A percentile compares a stretch with the other conserved stretches of the same genome.
Conservation (phyloP, 2,113 vertebrate genomes). For the Malurus elegans region DNA sequence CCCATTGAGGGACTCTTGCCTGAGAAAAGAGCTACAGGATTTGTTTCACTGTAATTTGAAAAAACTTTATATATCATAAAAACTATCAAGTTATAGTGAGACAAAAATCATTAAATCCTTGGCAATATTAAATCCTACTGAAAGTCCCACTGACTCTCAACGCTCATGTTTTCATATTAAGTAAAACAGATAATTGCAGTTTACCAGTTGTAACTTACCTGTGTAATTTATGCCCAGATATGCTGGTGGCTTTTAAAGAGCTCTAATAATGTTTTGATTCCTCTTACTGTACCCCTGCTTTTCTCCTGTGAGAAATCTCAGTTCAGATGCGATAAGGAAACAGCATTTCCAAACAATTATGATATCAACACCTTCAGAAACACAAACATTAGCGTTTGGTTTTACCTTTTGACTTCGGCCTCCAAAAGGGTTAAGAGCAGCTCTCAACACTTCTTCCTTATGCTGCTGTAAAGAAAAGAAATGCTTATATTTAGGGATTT, state of each 20-base stretch:
- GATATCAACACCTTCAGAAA: neutral
- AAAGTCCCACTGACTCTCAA: slow-evolving; percentile 60
- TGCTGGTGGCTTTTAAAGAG: slow-evolving; percentile 21
- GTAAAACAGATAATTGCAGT: slow-evolving; percentile 37
- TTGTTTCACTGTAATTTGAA: slow-evolving; percentile 60
- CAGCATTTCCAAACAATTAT: neutral
- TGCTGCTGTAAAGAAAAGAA: slow-evolving; percentile 65
- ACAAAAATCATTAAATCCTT: slow-evolving; percentile 60
- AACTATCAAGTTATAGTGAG: slow-evolving; percentile 52
- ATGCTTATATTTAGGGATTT: slow-evolving; percentile 56
- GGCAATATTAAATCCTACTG: slow-evolving; percentile 52
- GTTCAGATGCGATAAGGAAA: neutral
- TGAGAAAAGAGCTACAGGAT: slow-evolving; percentile 60
- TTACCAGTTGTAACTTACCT: slow-evolving; percentile 21
- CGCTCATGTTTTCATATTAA: slow-evolving; percentile 43
- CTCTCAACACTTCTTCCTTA: slow-evolving; percentile 70
- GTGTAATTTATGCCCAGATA: slow-evolving; percentile 38
- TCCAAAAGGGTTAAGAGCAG: slow-evolving; percentile 66
- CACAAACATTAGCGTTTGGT: neutral
- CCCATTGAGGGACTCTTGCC: slow-evolving; percentile 58
- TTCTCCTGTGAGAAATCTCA: slow-evolving; percentile 30
- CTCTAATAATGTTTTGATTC: slow-evolving; percentile 9
- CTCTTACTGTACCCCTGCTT: neutral
- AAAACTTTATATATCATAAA: slow-evolving; percentile 65
- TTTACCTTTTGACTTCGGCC: slow-evolving; percentile 69